Base-by-base conservation (phyloP, 53 echinoderm and acorn worm species). In the Patiria pectinifera region DNA sequence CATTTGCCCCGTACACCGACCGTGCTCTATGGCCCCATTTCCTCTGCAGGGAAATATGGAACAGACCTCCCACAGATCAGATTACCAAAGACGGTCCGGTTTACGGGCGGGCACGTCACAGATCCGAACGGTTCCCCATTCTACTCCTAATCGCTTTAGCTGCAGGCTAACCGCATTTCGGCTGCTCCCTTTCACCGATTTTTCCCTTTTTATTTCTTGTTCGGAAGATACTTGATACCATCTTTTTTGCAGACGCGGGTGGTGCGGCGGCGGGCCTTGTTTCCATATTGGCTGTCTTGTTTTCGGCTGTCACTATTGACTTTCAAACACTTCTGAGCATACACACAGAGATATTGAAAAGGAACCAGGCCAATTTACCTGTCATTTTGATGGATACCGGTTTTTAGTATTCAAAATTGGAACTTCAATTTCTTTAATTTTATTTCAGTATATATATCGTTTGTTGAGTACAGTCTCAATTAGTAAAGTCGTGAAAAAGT, bases 31-130 rank as follows among this genome's bases (percentile, higher is more conserved):
- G 69, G 80, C 90, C 90, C 84, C 80, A 81, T 90, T 90, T 90
- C 90, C 90, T 90, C 69, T 23, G 90, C 87, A 61, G 75, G 79
- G 81, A 90, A 90, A 80, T 81, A 90, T 81, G 90, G 90, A 90
- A 90, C 90, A 90, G 90, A 90, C 90, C 44, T 90, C 69, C 46
- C 81, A 26, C 90, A 80, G 90, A 90, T 90, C 90, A 66, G 47
- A 80, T 90, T 90, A 90, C 90, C 80, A 46, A 80, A 66, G 90
- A 90, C 58, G 77, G 81, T 48, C 69, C 90, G 44, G 69, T 61
- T 66, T 59, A 72, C 81, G 90, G 66, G 21, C 62, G 15, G 90
- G 23, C 90, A 46, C 81, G 62, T 69, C 80, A 79, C 80, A 80
- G 90, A 79, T 80, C 90, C 60, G 48, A 21, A 80, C 81, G 90